Evolutionary conservation across 2,888 invertebrate genomes (phyloP).

Genomic region (Zootermopsis nevadensis): DNA sequence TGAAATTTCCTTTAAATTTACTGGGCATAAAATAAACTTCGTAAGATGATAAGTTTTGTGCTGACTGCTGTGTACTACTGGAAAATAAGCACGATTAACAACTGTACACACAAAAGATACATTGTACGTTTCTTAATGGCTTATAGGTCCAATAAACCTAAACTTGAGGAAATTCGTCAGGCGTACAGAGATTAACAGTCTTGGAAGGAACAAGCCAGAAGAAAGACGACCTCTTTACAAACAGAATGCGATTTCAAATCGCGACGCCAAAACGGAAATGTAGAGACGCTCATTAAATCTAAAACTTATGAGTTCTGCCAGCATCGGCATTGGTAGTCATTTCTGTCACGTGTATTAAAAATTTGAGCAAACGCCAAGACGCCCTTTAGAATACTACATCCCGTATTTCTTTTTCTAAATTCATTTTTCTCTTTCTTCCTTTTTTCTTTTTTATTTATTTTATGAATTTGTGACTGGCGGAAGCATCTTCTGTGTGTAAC

Average conservation of each 20-base stretch:
- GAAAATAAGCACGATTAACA: no score
- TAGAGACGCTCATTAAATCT: not conserved
- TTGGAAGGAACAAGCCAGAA: no score
- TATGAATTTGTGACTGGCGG: constrained; percentile 5
- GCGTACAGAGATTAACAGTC: no score
- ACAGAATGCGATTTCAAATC: not conserved
- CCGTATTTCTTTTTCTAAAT: constrained; percentile 11
- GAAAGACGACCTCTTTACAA: no score
- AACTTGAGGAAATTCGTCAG: no score
- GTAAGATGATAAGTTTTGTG: no score
- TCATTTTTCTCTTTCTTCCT: not conserved
- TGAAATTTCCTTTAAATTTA: not conserved
- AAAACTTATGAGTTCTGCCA: not conserved
- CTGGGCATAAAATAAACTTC: no score
- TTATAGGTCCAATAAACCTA: no score
- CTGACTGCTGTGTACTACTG: no score
- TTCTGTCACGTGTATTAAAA: constrained; percentile 21
- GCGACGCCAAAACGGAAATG: not conserved
- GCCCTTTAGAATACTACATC: not conserved
- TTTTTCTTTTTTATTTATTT: not conserved
- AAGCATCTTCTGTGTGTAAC: not conserved
- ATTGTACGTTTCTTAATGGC: no score
- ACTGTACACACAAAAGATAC: no score
- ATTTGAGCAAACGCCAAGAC: constrained; percentile 17
- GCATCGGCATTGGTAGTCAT: not conserved